phyloP scores from a whole-genome alignment of 2,113 vertebrate species.

The Neofelis nebulosa region DNA sequence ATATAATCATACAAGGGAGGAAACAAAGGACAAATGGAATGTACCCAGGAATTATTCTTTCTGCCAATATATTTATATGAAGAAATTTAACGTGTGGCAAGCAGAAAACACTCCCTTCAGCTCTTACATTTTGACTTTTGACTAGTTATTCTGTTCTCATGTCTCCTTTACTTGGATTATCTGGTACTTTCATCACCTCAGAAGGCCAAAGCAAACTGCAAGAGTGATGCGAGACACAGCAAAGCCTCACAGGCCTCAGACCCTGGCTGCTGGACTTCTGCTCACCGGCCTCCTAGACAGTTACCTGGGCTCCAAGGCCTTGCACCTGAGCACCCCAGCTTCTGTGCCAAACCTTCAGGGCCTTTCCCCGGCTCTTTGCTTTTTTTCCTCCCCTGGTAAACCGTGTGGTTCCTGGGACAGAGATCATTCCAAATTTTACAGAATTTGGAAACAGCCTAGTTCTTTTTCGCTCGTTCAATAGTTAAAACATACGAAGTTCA shows the following conservation, averaged over 20 bases:
- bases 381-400: background rate
- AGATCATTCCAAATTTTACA: background rate
- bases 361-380: background rate
- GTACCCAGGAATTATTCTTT: slow-evolving; percentile 74
- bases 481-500: background rate
- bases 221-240: background rate
- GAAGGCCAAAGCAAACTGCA: background rate
- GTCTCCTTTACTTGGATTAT: background rate
- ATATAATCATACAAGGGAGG: slow-evolving; percentile 65
- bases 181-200: background rate
- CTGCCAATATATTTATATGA: slow-evolving; percentile 60
- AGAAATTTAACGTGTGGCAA: slow-evolving; percentile 38
- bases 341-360: background rate
- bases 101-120: slow-evolving; percentile 35
- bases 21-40: slow-evolving; percentile 77
- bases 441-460: background rate
- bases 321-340: background rate
- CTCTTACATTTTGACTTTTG: slow-evolving; percentile 19
- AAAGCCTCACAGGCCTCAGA: background rate
- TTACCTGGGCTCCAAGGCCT: background rate
- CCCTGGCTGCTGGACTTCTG: background rate
- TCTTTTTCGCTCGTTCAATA: background rate
- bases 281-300: background rate
- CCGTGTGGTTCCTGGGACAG: background rate
- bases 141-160: background rate